Evolutionary conservation across 2,113 vertebrate species (phyloP).

Genomic region (Drymodes brunneopygia): DNA sequence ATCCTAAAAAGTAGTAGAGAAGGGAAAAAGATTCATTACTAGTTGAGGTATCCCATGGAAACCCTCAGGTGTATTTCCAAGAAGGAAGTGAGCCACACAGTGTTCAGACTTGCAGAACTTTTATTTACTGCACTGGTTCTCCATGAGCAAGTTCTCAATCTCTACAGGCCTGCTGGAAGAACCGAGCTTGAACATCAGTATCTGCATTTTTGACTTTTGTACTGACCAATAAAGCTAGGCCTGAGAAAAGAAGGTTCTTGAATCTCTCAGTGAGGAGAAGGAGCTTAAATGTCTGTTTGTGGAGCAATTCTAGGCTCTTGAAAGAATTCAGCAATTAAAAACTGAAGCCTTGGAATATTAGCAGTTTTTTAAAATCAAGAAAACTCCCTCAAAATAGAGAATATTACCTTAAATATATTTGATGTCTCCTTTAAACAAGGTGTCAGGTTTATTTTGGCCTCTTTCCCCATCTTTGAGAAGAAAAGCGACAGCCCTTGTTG

Average conservation of each 20-base stretch:
- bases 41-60: background rate
- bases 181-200: background rate
- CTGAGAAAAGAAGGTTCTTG: background rate
- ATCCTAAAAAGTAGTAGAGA: background rate
- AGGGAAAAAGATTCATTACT: background rate
- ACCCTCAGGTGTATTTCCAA: background rate
- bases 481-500: background rate
- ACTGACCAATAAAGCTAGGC: background rate
- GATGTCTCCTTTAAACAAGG: background rate
- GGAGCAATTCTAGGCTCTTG: background rate
- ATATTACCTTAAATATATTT: background rate
- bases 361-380: background rate
- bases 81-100: background rate
- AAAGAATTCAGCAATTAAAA: background rate
- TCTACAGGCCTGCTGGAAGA: background rate
- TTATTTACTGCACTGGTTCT: background rate
- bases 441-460: background rate
- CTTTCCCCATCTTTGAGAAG: background rate
- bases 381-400: background rate
- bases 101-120: background rate
- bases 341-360: background rate
- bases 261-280: background rate
- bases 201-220: background rate
- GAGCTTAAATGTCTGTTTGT: background rate
- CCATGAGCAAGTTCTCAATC: background rate